Percentiles rank a stretch among this genome's conserved stretches.
These are phyloP conservation scores for Daboia siamensis DNA, from an alignment of 2,113 vertebrate genomes.

Conservation along the genomic window DNA sequence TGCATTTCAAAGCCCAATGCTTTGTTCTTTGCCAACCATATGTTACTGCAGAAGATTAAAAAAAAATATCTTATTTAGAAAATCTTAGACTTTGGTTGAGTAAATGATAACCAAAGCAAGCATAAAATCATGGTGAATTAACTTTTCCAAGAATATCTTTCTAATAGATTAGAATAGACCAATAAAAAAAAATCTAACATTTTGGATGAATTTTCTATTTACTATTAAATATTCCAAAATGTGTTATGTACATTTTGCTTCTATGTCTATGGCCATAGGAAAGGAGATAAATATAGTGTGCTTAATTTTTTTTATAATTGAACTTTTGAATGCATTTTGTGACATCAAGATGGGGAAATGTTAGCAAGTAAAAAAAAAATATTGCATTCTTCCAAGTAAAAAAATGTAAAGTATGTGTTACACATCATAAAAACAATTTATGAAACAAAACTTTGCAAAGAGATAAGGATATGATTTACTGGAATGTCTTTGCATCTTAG, in stretches of 20 bases:
- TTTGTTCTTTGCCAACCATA: slow-evolving; percentile 66
- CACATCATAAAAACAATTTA: background rate
- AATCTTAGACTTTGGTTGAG: slow-evolving; percentile 38
- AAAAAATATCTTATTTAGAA: slow-evolving; percentile 61
- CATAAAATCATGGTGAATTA: slow-evolving; percentile 2
- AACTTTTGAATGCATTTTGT: background rate
- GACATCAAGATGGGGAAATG: background rate
- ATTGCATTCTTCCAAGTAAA: background rate
- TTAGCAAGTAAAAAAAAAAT: background rate
- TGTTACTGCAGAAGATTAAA: slow-evolving; percentile 50
- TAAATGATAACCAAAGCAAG: slow-evolving; percentile 29
- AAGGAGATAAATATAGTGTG: background rate
- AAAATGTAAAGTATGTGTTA: background rate
- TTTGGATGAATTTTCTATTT: slow-evolving; percentile 5
- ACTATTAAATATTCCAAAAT: slow-evolving; percentile 18
- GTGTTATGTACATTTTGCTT: background rate
- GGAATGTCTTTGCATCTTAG: background rate
- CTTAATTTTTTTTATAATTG: background rate
- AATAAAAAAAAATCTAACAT: background rate
- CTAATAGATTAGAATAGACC: background rate
- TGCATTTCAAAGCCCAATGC: slow-evolving; percentile 68
- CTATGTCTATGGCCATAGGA: background rate
- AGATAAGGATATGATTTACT: background rate
- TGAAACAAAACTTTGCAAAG: background rate
- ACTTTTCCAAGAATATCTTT: background rate